Base-by-base conservation (phyloP, 2,113 vertebrate genomes). In the Callionymus lyra region DNA sequence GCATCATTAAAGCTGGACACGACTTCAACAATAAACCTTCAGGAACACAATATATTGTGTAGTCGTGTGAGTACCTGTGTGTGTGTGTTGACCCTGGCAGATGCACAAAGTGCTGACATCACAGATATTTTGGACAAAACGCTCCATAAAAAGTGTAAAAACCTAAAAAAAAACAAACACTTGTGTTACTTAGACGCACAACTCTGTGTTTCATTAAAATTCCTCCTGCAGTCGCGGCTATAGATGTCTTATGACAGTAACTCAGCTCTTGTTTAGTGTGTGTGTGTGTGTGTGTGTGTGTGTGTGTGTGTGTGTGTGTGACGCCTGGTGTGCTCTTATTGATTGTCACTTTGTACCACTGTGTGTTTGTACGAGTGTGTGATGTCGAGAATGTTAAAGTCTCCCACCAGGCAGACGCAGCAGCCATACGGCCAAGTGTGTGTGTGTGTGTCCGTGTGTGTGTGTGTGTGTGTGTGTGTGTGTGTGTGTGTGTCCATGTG, bases 21-120 rank as follows among this genome's bases (percentile, higher is more conserved):
- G n/a, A n/a, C n/a, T n/a, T n/a, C n/a, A n/a, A n/a, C n/a, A n/a
- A n/a, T n/a, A n/a, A n/a, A n/a, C n/a, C n/a, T n/a, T n/a, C n/a
- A n/a, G n/a, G n/a, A n/a, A n/a, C n/a, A n/a, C n/a, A n/a, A n/a
- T n/a, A n/a, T n/a, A n/a, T n/a, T 56, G 47, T 53, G 21, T 61
- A 39, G 14, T 18, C 31, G 34, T 51, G 55, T 50, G 59, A 68
- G 56, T 60, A 53, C 65, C 81, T 93, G 86, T 88, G 89, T 75
- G 85, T 87, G 89, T 88, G 62, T 60, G 18, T n/a, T n/a, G n/a
- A 44, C 44, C 36, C 44, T 54, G 36, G n/a, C n/a, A n/a, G n/a
- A n/a, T 54, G 12, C 31, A 12, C 17, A 27, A 27, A 27, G 8
- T 8, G 21, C 21, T 27, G 21, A 27, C 21, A 5, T 8, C 21